Base-by-base conservation (phyloP, 2,797 vertebrate genomes). In the Liasis olivaceus region DNA sequence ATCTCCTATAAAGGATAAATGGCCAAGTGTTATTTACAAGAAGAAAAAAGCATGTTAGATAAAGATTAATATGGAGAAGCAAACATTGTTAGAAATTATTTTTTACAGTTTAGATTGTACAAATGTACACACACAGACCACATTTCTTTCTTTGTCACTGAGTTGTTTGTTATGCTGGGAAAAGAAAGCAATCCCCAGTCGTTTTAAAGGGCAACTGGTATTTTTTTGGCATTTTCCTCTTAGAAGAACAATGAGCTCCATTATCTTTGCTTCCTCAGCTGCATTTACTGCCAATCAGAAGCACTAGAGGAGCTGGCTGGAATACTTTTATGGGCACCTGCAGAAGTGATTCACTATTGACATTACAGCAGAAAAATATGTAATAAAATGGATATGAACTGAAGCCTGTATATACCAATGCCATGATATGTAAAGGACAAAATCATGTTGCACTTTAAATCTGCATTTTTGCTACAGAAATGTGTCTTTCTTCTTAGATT, bases 221-320 rank as follows among this genome's bases (percentile, higher is more conserved):
- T 63, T 51, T 85, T 81, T 81, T 58, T 69, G 54, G 81, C 31
- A 86, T 47, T 89, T 7, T 92, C 36, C 28, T 89, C 36, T 89
- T n/a, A 64, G 54, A 56, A 86, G 51, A 89, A 58, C 77, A 89
- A n/a, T 4, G 1, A 12, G 22, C n/a, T 66, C 60, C 5, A 56
- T 92, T 84, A 56, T 88, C 59, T 64, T 36, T 56, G 47, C 72
- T 85, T 89, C 60, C 24, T 92, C 91, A 89, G 77, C 72, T 89
- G 87, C 20, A 4, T 9, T 85, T 89, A 26, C 72, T 89, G 59
- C 31, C 62, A 36, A 26, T 64, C 60, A 56, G 20, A 54, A 24
- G 87, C 47, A 47, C 17, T 7, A 59, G 62, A 84, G 3, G 54
- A 89, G n/a, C 62, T 66, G 87, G 47, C 87, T 89, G 87, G 54